A percentile compares a stretch with the other conserved stretches of the same genome.
Conservation (phyloP, 2,113 vertebrate genomes). For the Sitta europaea region DNA sequence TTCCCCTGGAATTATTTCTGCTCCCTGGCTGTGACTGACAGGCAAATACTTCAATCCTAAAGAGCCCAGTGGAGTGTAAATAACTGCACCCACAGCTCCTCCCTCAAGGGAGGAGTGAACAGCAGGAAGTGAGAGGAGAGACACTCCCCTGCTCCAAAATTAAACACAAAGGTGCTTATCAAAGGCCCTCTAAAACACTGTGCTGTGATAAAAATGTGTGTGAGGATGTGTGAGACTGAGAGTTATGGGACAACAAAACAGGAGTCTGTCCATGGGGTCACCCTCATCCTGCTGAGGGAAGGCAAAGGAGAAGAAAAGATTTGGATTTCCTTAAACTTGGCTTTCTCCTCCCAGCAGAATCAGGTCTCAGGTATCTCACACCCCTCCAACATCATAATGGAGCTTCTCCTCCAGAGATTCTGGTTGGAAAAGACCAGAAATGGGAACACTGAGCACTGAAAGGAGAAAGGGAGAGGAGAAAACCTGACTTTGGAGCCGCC, state of each 20-base stretch:
- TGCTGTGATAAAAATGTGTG: background rate
- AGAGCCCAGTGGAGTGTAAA: background rate
- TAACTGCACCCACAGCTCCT: background rate
- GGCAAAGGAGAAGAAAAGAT: background rate
- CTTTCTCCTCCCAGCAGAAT: background rate
- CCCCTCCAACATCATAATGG: background rate
- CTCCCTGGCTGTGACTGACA: background rate
- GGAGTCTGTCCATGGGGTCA: background rate
- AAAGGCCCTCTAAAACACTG: background rate
- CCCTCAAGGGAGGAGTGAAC: background rate
- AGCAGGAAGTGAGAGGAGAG: background rate
- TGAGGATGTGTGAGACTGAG: background rate
- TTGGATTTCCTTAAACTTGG: fast-evolving
- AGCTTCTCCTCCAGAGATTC: background rate
- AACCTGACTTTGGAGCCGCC: background rate
- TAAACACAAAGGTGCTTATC: background rate
- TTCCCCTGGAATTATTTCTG: background rate
- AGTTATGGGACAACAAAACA: background rate
- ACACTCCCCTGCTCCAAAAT: background rate
- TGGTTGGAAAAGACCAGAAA: background rate
- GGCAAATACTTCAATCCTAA: background rate
- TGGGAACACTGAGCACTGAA: background rate
- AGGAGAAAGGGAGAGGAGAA: background rate
- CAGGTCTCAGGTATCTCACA: background rate
- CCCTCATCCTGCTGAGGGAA: background rate